Evolutionary conservation across 2,113 vertebrate species (phyloP).

Genomic region (Fulica atra): DNA sequence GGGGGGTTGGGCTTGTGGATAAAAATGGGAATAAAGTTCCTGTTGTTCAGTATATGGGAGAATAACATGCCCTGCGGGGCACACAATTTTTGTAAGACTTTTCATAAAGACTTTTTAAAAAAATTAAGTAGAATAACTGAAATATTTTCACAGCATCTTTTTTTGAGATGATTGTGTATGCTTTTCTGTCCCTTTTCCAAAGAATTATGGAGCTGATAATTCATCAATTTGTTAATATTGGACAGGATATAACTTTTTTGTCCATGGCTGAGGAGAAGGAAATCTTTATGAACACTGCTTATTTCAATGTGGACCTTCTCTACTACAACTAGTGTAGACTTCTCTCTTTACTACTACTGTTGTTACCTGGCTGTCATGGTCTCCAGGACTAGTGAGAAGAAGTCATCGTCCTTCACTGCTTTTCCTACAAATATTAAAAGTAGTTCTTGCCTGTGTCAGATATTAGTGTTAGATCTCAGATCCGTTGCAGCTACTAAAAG

Average conservation of each 20-base stretch:
- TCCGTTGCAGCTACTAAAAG: background rate
- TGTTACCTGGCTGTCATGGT: background rate
- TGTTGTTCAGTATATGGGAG: background rate
- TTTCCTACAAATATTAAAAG: background rate
- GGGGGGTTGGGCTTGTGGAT: background rate
- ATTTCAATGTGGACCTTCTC: background rate
- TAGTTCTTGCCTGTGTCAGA: background rate
- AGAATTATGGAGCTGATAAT: background rate
- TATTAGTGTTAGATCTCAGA: background rate
- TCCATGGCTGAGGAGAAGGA: background rate
- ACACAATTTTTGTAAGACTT: background rate
- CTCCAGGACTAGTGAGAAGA: background rate
- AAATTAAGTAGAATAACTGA: background rate
- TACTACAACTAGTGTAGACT: background rate
- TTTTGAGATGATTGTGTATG: background rate
- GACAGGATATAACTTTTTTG: background rate
- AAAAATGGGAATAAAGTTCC: slow-evolving; percentile 3
- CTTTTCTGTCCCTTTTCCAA: background rate
- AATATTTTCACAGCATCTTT: background rate
- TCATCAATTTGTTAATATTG: background rate
- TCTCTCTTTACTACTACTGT: background rate
- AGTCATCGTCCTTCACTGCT: background rate
- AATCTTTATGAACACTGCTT: background rate
- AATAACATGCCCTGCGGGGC: background rate
- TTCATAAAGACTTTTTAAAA: background rate